A percentile compares a stretch with the other conserved stretches of the same genome.
These are phyloP conservation scores for Palythoa grandiflora DNA, from an alignment of 92 coral and sea anemone genomes.

Conservation along the genomic window DNA sequence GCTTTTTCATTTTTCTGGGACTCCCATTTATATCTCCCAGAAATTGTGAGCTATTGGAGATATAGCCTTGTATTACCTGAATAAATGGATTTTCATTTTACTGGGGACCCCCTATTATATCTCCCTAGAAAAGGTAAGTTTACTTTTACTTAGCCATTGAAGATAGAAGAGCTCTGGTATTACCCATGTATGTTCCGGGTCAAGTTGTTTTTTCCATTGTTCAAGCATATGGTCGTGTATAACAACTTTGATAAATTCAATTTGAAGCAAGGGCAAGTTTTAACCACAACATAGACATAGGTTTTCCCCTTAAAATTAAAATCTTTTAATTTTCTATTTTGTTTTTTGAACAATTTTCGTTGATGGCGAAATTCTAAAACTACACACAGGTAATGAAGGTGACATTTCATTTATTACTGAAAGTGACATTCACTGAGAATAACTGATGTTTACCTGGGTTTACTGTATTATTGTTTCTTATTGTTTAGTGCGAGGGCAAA, in stretches of 20 bases:
- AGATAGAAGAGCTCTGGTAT: neutral
- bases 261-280: too few relatives aligned
- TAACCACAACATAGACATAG: too few relatives aligned
- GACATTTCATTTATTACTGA: neutral
- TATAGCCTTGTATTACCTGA: neutral
- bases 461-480: neutral
- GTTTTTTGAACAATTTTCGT: too few relatives aligned
- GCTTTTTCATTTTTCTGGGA: constrained; percentile 50
- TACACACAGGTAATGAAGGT: too few relatives aligned
- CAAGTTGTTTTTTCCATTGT: too few relatives aligned
- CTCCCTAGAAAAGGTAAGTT: constrained; percentile 27
- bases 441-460: neutral
- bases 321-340: too few relatives aligned
- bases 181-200: neutral
- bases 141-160: neutral
- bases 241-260: too few relatives aligned
- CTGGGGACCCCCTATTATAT: constrained; percentile 46
- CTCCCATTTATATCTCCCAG: constrained; percentile 99
- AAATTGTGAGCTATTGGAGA: constrained; percentile 74
- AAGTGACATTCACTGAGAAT: too few relatives aligned
- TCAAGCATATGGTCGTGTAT: too few relatives aligned
- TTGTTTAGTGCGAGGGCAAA: constrained; percentile 91
- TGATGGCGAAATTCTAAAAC: too few relatives aligned
- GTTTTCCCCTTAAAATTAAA: too few relatives aligned
- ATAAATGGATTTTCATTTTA: neutral